phyloP scores from a whole-genome alignment of 2,888 invertebrate genomes.

The Listrodromus nycthemerus region DNA sequence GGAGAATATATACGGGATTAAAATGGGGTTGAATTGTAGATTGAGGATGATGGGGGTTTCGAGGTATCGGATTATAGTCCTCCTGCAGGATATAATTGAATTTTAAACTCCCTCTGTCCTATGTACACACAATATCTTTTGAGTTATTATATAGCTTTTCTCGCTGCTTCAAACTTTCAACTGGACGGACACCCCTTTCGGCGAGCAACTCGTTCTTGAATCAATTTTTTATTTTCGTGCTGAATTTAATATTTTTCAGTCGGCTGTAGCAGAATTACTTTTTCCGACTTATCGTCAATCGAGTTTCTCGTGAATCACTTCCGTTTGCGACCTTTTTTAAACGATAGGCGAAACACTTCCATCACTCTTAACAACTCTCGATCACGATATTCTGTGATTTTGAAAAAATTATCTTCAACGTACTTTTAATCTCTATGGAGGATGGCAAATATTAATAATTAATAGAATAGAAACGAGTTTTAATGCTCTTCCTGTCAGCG shows the following conservation, averaged over 20 bases:
- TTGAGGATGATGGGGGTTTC: slow-evolving; percentile 69
- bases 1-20: slow-evolving; percentile 59
- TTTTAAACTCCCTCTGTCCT: slow-evolving; percentile 75
- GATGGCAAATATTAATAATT: slow-evolving; percentile 14
- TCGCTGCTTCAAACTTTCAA: background rate
- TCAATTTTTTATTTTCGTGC: background rate
- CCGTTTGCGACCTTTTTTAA: background rate
- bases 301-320: background rate
- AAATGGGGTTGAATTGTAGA: slow-evolving; percentile 70
- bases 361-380: background rate
- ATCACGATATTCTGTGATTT: too few species aligned
- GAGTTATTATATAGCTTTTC: slow-evolving; percentile 53
- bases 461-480: slow-evolving; percentile 28
- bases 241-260: background rate
- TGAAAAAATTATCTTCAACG: background rate
- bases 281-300: background rate
- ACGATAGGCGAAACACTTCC: background rate
- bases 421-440: background rate
- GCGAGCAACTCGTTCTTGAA: background rate
- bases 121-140: slow-evolving; percentile 69
- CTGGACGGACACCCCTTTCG: background rate
- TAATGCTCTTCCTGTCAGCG: slow-evolving; percentile 33
- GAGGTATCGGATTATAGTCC: slow-evolving; percentile 74
- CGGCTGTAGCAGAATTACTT: background rate
- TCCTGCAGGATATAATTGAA: slow-evolving; percentile 76